phyloP scores from a whole-genome alignment of 1,140 invertebrate genomes.

The Heterodera schachtii region DNA sequence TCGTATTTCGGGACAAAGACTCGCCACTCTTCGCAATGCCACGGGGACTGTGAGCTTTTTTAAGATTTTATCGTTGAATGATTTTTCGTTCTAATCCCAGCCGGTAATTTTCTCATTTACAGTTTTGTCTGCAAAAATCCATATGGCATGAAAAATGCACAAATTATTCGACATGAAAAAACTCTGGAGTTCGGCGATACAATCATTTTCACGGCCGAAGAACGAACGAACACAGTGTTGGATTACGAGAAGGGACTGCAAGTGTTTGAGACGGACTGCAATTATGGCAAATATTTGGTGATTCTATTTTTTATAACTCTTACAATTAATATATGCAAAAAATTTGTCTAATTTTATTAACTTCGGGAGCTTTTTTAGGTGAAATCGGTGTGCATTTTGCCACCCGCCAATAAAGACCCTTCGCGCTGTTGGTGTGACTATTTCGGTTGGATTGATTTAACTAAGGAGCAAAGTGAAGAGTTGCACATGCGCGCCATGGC shows the following conservation, averaged over 20 bases:
- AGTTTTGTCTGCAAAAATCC: slow-evolving; percentile 19
- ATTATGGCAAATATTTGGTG: slow-evolving; percentile 33
- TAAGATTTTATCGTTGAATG: neutral
- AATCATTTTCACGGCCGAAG: slow-evolving; percentile 31
- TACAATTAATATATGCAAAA: too few species aligned
- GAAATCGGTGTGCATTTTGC: slow-evolving; percentile 29
- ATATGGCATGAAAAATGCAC: slow-evolving; percentile 25
- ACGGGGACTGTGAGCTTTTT: slow-evolving; percentile 15
- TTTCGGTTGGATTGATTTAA: slow-evolving; percentile 20
- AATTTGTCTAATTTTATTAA: neutral
- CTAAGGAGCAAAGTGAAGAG: slow-evolving; percentile 13
- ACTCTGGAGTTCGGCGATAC: slow-evolving; percentile 33
- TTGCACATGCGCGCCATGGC: slow-evolving; percentile 6
- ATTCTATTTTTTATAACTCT: neutral
- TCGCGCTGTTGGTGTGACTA: slow-evolving; percentile 12
- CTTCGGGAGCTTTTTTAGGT: neutral
- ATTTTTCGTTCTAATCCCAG: too few species aligned
- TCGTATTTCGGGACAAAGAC: slow-evolving; percentile 31
- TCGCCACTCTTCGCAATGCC: slow-evolving; percentile 23
- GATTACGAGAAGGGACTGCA: slow-evolving; percentile 35
- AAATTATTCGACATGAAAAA: slow-evolving; percentile 29
- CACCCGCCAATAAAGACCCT: neutral
- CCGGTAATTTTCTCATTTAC: neutral
- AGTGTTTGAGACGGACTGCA: slow-evolving; percentile 30
- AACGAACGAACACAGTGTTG: neutral